Base-by-base conservation (phyloP, 1,140 invertebrate genomes). In the Drosophila yakuba region DNA sequence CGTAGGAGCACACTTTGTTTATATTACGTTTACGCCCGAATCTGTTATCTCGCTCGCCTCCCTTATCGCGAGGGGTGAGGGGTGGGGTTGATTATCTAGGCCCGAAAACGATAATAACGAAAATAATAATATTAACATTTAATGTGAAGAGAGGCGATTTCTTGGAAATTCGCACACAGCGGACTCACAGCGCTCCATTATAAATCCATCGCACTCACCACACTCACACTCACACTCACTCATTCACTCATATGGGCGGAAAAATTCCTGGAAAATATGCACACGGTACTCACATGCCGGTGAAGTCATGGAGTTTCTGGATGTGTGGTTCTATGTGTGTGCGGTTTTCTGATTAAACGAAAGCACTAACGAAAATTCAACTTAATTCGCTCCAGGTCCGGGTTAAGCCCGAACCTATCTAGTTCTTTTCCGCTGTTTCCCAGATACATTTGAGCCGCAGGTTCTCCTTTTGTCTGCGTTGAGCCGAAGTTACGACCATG, bases 51-150 rank as follows among this genome's bases (percentile, higher is more conserved):
- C 15, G 32, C 35, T n/a, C 7, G 32, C 8, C 20, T 44, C 41
- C 17, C 41, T 39, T 73, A 72, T 72, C 56, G 48, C n/a, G 11
- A 39, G 44, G 7, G 51, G 44, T 32, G 67, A 28, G 28, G 25
- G 51, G 68, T 41, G 38, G 17, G 50, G 55, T 50, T 76, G 61
- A 74, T 76, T 76, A 76, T 76, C 67, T 71, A 71, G 67, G 36
- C 64, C 64, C 6, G 28, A 58, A 62, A 72, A 60, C 73, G 68
- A 57, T 64, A 74, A 62, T 58, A 76, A 67, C 66, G 78, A 84
- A 59, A 74, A 75, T 78, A 75, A 82, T 82, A 88, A 88, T 79
- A 89, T 89, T 83, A 88, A 79, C 83, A 79, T 76, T 71, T 64
- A 83, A 74, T 76, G 84, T 76, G 75, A 83, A 88, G 63, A 88